Percentiles rank a stretch among this genome's conserved stretches.
Evolutionary conservation across 2,113 vertebrate genomes (phyloP).

Genomic region (Hydrolagus affinis): DNA sequence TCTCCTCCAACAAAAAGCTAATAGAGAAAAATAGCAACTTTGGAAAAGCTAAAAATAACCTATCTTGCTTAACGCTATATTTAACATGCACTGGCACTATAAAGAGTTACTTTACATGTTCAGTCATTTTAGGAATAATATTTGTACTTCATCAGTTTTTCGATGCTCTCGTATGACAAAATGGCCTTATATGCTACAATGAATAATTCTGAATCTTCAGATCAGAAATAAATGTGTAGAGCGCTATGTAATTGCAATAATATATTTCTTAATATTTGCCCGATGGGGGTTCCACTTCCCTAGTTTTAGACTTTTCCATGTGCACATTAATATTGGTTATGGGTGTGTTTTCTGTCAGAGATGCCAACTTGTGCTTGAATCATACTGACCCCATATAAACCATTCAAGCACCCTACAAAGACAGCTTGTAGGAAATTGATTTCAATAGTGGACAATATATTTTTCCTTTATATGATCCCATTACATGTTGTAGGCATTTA

Average conservation of each 20-base stretch:
- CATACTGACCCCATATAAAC: neutral
- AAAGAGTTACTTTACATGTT: no score
- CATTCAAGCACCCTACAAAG: neutral
- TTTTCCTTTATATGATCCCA: no score
- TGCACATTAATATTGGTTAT: neutral
- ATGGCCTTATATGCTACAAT: neutral
- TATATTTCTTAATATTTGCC: neutral
- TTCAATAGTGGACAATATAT: neutral
- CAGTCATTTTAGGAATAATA: no score
- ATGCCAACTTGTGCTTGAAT: neutral
- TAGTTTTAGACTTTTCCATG: neutral
- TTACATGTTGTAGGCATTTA: neutral
- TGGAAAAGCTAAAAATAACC: no score
- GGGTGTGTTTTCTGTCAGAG: neutral
- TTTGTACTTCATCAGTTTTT: no score
- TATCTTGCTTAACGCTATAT: no score
- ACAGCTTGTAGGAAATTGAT: neutral
- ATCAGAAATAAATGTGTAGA: neutral
- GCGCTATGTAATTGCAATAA: conserved; percentile 11
- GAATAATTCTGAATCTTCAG: neutral
- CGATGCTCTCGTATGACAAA: no score
- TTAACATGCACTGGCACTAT: no score
- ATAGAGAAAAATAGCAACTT: no score
- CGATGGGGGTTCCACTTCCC: neutral
- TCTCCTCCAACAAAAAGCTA: no score